Percentiles rank a stretch among this genome's conserved stretches.
Evolutionary conservation across 2,113 vertebrate genomes (phyloP).

Genomic region (Alouatta palliata): DNA sequence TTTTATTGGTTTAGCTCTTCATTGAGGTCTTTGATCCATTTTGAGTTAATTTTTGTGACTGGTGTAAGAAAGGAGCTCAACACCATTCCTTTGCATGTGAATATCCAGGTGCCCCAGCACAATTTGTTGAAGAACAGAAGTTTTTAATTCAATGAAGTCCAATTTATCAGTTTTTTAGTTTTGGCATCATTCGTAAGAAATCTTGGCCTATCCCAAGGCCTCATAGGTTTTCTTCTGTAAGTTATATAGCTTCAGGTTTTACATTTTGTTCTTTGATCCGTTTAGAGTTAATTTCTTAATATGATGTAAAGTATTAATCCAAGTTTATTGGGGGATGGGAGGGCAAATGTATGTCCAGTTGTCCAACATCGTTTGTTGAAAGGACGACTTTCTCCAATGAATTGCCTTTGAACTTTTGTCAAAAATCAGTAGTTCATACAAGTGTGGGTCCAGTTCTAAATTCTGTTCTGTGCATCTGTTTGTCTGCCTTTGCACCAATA

Average conservation of each 20-base stretch:
- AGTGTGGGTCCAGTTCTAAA: neutral
- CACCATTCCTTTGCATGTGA: neutral
- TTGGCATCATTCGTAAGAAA: neutral
- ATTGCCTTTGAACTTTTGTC: neutral
- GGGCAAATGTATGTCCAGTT: no score
- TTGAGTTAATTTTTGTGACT: neutral
- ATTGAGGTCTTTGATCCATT: neutral
- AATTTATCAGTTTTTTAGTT: neutral
- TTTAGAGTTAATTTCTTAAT: neutral
- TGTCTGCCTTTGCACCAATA: neutral
- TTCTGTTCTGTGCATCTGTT: neutral
- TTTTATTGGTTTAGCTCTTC: neutral
- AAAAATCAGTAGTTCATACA: neutral
- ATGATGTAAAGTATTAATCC: neutral
- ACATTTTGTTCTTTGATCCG: neutral
- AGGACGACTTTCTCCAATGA: neutral
- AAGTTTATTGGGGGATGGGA: neutral
- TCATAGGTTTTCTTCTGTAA: neutral
- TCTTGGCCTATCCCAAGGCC: neutral
- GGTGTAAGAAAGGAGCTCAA: neutral
- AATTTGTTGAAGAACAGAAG: neutral
- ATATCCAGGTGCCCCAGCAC: neutral
- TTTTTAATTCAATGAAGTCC: neutral
- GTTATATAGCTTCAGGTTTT: neutral
- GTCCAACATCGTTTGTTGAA: neutral